Evolutionary conservation across 2,113 vertebrate species (phyloP), one percentile per base, ranked within the genome.

Genomic region (Chaetodon auriga): DNA sequence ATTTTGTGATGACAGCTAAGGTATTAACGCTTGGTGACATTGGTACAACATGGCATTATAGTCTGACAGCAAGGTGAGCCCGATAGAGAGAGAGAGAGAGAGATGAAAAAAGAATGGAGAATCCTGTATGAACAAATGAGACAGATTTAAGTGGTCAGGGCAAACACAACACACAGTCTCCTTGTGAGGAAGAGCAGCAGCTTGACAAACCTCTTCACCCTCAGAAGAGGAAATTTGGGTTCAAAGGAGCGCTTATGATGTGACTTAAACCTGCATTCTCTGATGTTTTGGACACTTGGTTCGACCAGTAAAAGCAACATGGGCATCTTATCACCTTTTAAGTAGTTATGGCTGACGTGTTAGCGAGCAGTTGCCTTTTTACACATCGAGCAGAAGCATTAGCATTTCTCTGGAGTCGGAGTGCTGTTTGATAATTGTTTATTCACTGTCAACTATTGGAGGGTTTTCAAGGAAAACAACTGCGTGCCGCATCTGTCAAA

Each of bases 21-120:
- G 81, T 87, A 87, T 92, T 89, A 92, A 87, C 78, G 72, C 84
- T 85, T 49, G 70, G 81, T 82, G 89, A 89, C 89, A 87, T 70
- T 30, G 72, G 72, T 81, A 72, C 57, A 89, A 91, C 86, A 63
- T 87, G 81, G 64, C 64, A 90, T 90, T 88, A 90, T 63, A 58
- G 30, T 49, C 51, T 85, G 80, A 88, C 75, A 82, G 83, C 69
- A 41, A 72, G 60, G 61, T 49, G 45, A 78, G 75, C 62, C 58
- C 36, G 23, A 43, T 36, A 61, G 43, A 23, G 53, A 35, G 51
- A 58, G 53, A 35, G 51, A 58, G 54, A 45, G 21, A 64, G 43
- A 38, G n/a, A 49, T 51, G 19, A 46, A 58, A 75, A n/a, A 68
- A 68, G 23, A 53, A 63, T n/a, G 9, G 21, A 69, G 51, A 64